These are phyloP conservation scores for Anarsia innoxiella DNA, from an alignment of 2,888 invertebrate genomes.

Conservation along the genomic window DNA sequence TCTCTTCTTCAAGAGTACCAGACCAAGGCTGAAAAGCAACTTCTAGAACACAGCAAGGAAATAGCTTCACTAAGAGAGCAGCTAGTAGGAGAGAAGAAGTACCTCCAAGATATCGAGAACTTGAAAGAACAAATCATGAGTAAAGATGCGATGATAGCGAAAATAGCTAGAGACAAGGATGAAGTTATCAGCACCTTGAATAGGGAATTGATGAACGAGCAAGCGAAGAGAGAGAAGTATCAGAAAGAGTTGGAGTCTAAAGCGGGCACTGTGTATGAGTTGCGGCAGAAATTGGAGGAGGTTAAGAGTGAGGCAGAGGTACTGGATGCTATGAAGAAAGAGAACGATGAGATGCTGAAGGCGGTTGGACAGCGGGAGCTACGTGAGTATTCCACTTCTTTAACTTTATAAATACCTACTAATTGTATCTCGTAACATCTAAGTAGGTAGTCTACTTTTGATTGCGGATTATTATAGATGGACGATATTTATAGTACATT, in stretches of 20 bases:
- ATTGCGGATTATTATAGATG: too few species aligned
- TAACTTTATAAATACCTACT: too few species aligned
- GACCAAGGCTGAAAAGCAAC: conserved; percentile 36
- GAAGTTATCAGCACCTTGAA: conserved; percentile 30
- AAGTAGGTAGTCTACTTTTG: too few species aligned
- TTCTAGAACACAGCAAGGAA: conserved; percentile 38
- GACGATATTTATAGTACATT: too few species aligned
- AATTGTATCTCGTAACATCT: too few species aligned
- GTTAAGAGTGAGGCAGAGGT: conserved; percentile 26
- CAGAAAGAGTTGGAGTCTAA: conserved; percentile 29
- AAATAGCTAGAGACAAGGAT: conserved; percentile 8
- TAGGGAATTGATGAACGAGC: conserved; percentile 37
- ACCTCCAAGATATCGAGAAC: conserved; percentile 27
- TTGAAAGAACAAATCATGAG: conserved; percentile 23
- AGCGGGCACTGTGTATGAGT: conserved; percentile 22
- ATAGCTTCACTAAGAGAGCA: conserved; percentile 21
- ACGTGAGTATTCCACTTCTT: too few species aligned
- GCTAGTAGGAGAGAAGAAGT: too few species aligned
- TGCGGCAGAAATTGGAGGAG: conserved; percentile 30
- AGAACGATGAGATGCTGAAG: conserved; percentile 44
- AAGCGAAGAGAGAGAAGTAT: conserved; percentile 26
- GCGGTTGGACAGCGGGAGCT: conserved; percentile 43
- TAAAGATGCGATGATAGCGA: conserved; percentile 5
- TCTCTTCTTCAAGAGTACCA: conserved; percentile 40
- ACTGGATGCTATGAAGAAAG: conserved; percentile 34